Conservation (phyloP, 2,888 invertebrate species). For the Coecobrya sp. region DNA sequence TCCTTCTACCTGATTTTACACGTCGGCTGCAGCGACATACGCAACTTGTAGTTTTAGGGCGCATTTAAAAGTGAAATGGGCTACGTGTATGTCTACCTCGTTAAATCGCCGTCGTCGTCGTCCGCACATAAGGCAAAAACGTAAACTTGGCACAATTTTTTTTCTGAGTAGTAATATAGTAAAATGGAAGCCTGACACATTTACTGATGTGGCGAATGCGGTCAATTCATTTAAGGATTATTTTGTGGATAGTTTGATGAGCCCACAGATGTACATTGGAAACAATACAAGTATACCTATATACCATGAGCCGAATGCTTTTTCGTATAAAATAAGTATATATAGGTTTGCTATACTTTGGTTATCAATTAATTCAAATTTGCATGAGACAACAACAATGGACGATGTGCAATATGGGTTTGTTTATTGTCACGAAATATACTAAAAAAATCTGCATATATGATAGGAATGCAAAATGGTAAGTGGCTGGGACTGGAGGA, state of each 20-base stretch:
- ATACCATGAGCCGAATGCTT: no score
- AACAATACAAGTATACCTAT: neutral
- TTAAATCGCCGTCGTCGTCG: neutral
- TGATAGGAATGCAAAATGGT: neutral
- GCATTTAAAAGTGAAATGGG: constrained; percentile 62
- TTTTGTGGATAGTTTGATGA: constrained; percentile 31
- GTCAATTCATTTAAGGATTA: constrained; percentile 53
- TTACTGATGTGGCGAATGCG: constrained; percentile 52
- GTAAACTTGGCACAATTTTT: constrained; percentile 62
- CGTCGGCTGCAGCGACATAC: neutral
- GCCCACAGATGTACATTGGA: neutral
- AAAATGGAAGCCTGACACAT: constrained; percentile 59
- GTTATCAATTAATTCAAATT: neutral
- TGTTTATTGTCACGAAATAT: constrained; percentile 1
- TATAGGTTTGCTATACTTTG: neutral
- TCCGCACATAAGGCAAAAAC: constrained; percentile 26
- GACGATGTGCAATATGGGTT: neutral
- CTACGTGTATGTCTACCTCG: constrained; percentile 28
- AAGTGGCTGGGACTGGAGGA: constrained; percentile 23
- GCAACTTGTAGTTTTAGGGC: constrained; percentile 32
- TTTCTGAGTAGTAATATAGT: neutral
- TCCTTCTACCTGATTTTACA: neutral
- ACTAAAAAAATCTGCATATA: neutral
- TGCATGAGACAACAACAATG: constrained; percentile 27
- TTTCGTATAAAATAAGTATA: neutral